phyloP scores from a whole-genome alignment of 2,113 vertebrate species.

The Pipra filicauda region DNA sequence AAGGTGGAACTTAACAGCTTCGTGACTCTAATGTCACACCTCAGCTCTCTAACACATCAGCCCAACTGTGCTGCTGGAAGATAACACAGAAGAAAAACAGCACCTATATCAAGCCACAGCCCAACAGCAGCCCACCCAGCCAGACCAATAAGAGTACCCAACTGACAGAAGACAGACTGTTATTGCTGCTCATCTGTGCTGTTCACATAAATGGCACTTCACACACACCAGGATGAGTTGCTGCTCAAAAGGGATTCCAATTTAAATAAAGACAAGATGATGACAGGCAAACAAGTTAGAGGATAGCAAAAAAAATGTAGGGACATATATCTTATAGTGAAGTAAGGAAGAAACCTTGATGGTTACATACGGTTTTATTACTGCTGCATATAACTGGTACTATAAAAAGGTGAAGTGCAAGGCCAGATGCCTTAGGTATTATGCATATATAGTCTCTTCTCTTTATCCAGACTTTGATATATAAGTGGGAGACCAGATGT shows the following conservation, averaged over 20 bases:
- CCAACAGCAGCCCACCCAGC: not conserved
- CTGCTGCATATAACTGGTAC: not conserved
- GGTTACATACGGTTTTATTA: conserved; percentile 52
- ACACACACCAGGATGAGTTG: not conserved
- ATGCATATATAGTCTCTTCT: not conserved
- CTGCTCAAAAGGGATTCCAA: conserved; percentile 36
- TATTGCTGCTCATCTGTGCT: not conserved
- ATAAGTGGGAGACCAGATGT: not conserved
- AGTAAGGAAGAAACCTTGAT: conserved; percentile 17
- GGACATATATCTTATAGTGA: not conserved
- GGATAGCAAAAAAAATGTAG: not conserved
- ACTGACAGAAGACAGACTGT: not conserved
- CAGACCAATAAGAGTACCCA: not conserved
- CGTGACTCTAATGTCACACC: not conserved
- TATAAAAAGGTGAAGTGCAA: conserved; percentile 19
- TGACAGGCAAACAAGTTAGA: not conserved
- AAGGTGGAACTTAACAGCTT: not conserved
- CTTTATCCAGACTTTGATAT: not conserved
- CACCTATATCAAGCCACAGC: not conserved
- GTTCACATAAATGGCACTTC: conserved; percentile 11
- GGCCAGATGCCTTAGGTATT: conserved; percentile 2
- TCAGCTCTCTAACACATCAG: not conserved
- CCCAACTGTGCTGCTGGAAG: not conserved
- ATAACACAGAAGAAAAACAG: not conserved
- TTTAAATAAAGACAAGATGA: conserved; percentile 51